Base-by-base conservation (phyloP, 2,888 invertebrate genomes). In the Caenorhabditis virilis region DNA sequence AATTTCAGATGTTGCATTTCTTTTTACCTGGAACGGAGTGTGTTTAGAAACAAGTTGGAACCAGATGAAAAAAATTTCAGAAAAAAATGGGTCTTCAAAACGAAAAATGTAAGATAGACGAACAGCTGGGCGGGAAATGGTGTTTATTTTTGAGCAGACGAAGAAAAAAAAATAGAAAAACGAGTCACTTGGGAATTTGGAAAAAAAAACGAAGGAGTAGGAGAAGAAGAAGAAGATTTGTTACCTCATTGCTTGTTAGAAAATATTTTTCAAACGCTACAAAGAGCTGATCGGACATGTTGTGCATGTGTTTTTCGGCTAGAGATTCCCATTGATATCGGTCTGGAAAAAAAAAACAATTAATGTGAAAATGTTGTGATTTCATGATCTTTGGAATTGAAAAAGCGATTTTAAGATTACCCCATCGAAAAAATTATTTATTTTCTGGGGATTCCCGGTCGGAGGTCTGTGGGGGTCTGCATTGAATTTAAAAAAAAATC, bases 211-310 rank as follows among this genome's bases (percentile, higher is more conserved):
- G 13, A 9, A 13, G 13, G 30, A 30, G 30, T n/a, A 6, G 13
- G 30, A 30, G 13, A 30, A 30, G 13, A 30, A 30, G 13, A 9
- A 13, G 13, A 13, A 30, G 30, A 9, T 30, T 30, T 30, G 7
- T 22, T 11, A 73, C 73, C 69, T 81, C 81, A 23, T 65, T 71
- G n/a, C 78, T 71, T 7, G 81, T 81, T 41, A 82, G 61, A 53
- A 80, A 80, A 55, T 73, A 73, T 55, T 82, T 83, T 54, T 83
- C 82, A 55, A 80, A 83, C 2, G 83, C 81, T 30, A 78, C 59
- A 60, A 83, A 83, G 15, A 83, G 68, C 33, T 78, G 76, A 61
- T 83, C 83, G 33, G 79, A 78, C 72, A 83, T 76, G 59, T 80
- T 78, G 69, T 78, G 75, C 72, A 83, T 71, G 46, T 78, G 80